Evolutionary conservation across 2,888 invertebrate genomes (phyloP).

Genomic region (Tetropium fuscum): DNA sequence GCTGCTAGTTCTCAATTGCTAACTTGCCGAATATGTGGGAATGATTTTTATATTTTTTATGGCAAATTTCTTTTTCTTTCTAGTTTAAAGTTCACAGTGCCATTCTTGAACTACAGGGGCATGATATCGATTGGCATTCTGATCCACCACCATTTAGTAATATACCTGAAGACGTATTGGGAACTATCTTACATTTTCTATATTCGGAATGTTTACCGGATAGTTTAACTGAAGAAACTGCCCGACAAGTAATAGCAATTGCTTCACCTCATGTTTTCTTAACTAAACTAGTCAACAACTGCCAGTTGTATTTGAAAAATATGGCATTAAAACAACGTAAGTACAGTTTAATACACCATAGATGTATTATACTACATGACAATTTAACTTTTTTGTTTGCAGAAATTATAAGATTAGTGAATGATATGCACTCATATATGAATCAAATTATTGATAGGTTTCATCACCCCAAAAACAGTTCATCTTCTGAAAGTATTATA

Average conservation of each 20-base stretch:
- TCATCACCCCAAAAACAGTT: slow-evolving; percentile 61
- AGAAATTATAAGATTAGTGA: slow-evolving; percentile 75
- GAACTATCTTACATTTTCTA: slow-evolving; percentile 73
- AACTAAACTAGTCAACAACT: slow-evolving; percentile 69
- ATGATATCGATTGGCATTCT: slow-evolving; percentile 70
- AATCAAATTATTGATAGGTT: slow-evolving; percentile 73
- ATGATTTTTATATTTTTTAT: too few relatives aligned
- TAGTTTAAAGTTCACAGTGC: slow-evolving; percentile 71
- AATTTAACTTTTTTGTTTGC: slow-evolving; percentile 52
- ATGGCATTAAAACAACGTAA: slow-evolving; percentile 75
- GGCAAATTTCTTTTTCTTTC: slow-evolving; percentile 42
- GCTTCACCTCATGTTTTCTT: slow-evolving; percentile 70
- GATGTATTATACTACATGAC: neutral
- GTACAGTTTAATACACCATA: slow-evolving; percentile 44
- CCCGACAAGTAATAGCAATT: slow-evolving; percentile 69
- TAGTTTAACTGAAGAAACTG: slow-evolving; percentile 71
- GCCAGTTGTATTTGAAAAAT: slow-evolving; percentile 73
- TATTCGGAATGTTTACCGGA: slow-evolving; percentile 75
- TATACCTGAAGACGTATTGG: slow-evolving; percentile 72
- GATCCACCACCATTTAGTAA: slow-evolving; percentile 70
- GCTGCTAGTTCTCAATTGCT: too few relatives aligned
- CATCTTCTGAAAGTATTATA: slow-evolving; percentile 60
- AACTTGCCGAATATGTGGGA: neutral
- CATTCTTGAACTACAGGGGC: slow-evolving; percentile 70
- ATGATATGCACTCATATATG: slow-evolving; percentile 74